Evolutionary conservation across 2,888 invertebrate genomes (phyloP), one percentile per base, ranked within the genome.

Genomic region (Drymonia ruficornis): DNA sequence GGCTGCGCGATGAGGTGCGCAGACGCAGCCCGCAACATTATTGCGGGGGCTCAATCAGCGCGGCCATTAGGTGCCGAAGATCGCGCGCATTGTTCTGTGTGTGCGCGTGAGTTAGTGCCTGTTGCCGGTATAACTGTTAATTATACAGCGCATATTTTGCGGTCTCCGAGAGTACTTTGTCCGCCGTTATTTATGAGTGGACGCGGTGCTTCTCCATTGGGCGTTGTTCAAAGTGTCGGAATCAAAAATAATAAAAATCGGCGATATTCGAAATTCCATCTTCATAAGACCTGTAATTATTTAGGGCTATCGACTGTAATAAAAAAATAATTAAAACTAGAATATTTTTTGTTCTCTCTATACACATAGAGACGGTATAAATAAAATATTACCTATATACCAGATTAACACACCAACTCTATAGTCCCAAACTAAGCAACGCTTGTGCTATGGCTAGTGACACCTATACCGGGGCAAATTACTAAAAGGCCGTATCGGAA

Each of bases 51-150:
- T 81, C 83, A 82, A 83, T 83, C 84, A 82, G 72, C 78, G 75
- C 76, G 70, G 72, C 79, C 80, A 84, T 87, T 86, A 86, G 85
- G 86, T 87, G 86, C 80, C 80, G 80, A 85, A 79, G 80, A 81
- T 81, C 77, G 73, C 76, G 70, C 75, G 78, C 83, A 88, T 89
- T 88, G 87, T 89, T 86, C 86, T 80, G 79, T 74, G 66, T 78
- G 81, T 78, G 74, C 70, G 65, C 74, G 74, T 87, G 85, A 87
- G 86, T 87, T 87, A 89, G 78, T 80, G 80, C 82, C 87, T 84
- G 84, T 87, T 85, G 83, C 80, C 72, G 77, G 79, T 79, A 81
- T 83, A 84, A 86, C 87, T 87, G 87, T 86, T 90, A 91, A 89
- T 90, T 89, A 89, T 89, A 86, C 80, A 79, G 82, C 76, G 75